Evolutionary conservation across 2,113 vertebrate genomes (phyloP).

Genomic region (Ochotona curzoniae): DNA sequence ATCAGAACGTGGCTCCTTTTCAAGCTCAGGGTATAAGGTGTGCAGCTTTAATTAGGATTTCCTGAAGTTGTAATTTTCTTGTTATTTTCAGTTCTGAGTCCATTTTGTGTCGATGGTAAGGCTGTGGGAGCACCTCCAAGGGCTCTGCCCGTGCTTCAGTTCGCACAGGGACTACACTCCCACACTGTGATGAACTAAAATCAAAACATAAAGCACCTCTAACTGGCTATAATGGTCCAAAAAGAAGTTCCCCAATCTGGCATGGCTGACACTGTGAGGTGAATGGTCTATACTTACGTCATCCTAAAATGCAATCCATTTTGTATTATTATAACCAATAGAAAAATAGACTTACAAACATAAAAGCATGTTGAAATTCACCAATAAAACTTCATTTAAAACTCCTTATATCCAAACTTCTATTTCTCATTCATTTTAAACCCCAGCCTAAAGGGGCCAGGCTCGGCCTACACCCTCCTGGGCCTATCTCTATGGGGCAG

Average conservation of each 20-base stretch:
- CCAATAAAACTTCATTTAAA: constrained; percentile 38
- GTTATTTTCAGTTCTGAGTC: constrained; percentile 64
- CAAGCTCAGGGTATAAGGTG: neutral
- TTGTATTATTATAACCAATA: constrained; percentile 9
- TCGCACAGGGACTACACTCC: neutral
- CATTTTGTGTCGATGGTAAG: constrained; percentile 3
- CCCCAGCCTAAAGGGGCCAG: neutral
- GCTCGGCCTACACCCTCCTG: too few species aligned
- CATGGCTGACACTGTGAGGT: neutral
- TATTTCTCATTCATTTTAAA: constrained; percentile 24
- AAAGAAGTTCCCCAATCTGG: neutral
- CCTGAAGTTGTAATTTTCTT: constrained; percentile 49
- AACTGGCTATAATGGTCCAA: neutral
- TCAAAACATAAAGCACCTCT: neutral
- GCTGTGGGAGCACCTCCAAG: constrained; percentile 54
- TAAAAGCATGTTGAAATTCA: constrained; percentile 6
- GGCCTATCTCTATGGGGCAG: neutral
- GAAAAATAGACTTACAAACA: neutral
- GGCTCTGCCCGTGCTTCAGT: constrained; percentile 14
- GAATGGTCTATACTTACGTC: neutral
- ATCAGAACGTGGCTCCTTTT: constrained; percentile 19
- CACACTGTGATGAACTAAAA: neutral
- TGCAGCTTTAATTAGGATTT: constrained; percentile 53
- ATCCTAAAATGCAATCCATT: neutral
- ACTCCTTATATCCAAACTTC: neutral